These are phyloP conservation scores for Meteorus colon DNA, from an alignment of 2,888 invertebrate species.

Conservation along the genomic window DNA sequence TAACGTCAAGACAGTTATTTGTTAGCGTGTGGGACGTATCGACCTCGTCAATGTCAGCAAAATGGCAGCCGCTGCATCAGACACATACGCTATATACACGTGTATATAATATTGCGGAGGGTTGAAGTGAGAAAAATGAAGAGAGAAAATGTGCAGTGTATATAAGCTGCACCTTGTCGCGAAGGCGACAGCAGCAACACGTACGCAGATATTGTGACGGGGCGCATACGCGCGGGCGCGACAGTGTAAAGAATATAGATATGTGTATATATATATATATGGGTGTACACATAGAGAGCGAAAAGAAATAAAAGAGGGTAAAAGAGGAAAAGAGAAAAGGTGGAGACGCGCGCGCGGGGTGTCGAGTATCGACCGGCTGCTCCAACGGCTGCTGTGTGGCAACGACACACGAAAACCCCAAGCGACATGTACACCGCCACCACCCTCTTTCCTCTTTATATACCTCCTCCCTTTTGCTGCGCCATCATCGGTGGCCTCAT, in stretches of 20 bases:
- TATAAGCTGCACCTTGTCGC: slow-evolving; percentile 24
- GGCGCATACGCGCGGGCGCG: slow-evolving; percentile 23
- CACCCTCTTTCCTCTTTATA: not conserved
- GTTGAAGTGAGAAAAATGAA: not conserved
- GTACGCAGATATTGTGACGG: slow-evolving; percentile 33
- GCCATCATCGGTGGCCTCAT: slow-evolving; percentile 4
- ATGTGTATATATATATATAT: not conserved
- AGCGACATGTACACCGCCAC: not conserved
- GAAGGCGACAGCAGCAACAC: slow-evolving; percentile 30
- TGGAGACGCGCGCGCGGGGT: slow-evolving; percentile 36
- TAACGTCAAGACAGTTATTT: no score
- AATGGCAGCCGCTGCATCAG: slow-evolving; percentile 6
- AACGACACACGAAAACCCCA: slow-evolving; percentile 33
- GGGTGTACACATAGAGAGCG: slow-evolving; percentile 6
- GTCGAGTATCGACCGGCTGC: slow-evolving; percentile 37
- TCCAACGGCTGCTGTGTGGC: slow-evolving; percentile 37
- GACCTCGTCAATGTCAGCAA: slow-evolving; percentile 10
- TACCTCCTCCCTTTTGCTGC: not conserved
- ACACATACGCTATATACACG: slow-evolving; percentile 8
- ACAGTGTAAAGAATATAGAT: not conserved
- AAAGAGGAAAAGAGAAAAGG: slow-evolving; percentile 32
- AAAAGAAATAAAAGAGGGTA: slow-evolving; percentile 6
- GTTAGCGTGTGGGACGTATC: not conserved
- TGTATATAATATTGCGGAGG: not conserved
- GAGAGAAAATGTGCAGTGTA: slow-evolving; percentile 18